phyloP scores from a whole-genome alignment of 2,888 invertebrate genomes.

The Oscheius sp. region DNA sequence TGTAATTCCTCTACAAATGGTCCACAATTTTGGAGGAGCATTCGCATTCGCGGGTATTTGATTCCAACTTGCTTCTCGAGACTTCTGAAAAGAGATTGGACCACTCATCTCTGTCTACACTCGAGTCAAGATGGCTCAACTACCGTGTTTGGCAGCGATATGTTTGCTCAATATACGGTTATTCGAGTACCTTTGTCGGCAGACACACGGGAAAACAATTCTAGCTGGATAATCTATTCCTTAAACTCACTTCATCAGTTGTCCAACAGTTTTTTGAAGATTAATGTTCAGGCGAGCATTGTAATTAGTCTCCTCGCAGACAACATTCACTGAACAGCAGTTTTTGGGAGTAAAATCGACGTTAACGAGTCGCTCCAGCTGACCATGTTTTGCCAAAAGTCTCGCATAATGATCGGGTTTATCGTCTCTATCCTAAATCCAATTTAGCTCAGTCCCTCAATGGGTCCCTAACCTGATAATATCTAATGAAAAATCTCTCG shows the following conservation, averaged over 20 bases:
- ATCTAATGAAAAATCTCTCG: conserved; percentile 72
- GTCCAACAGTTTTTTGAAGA: conserved; percentile 68
- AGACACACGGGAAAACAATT: conserved; percentile 4
- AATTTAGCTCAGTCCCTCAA: not conserved
- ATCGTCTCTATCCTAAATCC: conserved; percentile 46
- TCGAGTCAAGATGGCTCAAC: conserved; percentile 11
- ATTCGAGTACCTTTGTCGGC: conserved; percentile 18
- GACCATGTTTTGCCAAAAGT: conserved; percentile 55
- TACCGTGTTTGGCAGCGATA: conserved; percentile 18
- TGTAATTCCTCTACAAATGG: conserved; percentile 48
- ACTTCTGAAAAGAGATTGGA: conserved; percentile 51
- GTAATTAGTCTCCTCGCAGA: conserved; percentile 52
- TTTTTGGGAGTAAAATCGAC: conserved; percentile 68
- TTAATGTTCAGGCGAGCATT: conserved; percentile 52
- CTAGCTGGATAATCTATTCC: conserved; percentile 8
- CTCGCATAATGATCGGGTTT: conserved; percentile 49
- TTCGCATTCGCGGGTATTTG: conserved; percentile 47
- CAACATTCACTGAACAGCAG: conserved; percentile 41
- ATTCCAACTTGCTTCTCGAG: conserved; percentile 60
- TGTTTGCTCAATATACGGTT: conserved; percentile 23
- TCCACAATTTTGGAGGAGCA: conserved; percentile 17
- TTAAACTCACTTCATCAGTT: conserved; percentile 71
- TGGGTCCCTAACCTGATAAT: conserved; percentile 64
- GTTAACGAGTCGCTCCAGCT: conserved; percentile 54
- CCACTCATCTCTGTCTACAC: not conserved